Percentiles rank a stretch among this genome's conserved stretches.
Conservation (phyloP, 1,140 invertebrate genomes). For the Bombus turneri region DNA sequence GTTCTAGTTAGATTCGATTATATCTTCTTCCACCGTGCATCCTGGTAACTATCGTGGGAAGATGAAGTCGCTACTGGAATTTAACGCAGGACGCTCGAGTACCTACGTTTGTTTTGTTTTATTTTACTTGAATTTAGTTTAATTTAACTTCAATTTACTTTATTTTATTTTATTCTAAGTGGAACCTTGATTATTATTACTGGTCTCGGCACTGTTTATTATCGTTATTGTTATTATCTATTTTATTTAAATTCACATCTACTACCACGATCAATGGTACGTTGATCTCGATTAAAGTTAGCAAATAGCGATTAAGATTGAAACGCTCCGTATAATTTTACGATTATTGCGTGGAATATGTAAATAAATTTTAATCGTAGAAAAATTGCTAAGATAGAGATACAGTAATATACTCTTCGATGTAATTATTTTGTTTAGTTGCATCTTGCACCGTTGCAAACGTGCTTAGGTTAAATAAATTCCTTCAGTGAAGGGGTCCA, state of each 20-base stretch:
- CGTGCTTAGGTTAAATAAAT: too few relatives aligned
- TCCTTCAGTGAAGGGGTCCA: too few relatives aligned
- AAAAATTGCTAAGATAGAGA: not conserved
- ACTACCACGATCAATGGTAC: too few relatives aligned
- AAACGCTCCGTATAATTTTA: not conserved
- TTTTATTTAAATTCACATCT: too few relatives aligned
- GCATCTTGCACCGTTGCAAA: not conserved
- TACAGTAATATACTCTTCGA: not conserved
- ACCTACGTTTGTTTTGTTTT: too few relatives aligned
- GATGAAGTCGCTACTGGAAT: not conserved
- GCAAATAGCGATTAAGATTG: not conserved
- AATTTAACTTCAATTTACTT: not conserved
- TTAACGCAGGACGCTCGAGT: too few relatives aligned
- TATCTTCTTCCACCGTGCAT: not conserved
- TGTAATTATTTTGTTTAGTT: not conserved
- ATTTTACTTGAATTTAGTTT: not conserved
- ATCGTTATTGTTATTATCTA: too few relatives aligned
- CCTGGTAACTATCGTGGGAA: not conserved
- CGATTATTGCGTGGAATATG: not conserved
- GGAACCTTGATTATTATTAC: too few relatives aligned
- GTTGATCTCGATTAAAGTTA: not conserved
- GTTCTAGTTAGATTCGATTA: constrained; percentile 8
- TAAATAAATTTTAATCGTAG: not conserved
- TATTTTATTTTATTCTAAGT: too few relatives aligned
- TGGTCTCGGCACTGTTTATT: fast-evolving